These are phyloP conservation scores for Bembecia ichneumoniformis DNA, from an alignment of 2,888 invertebrate genomes.

Conservation along the genomic window DNA sequence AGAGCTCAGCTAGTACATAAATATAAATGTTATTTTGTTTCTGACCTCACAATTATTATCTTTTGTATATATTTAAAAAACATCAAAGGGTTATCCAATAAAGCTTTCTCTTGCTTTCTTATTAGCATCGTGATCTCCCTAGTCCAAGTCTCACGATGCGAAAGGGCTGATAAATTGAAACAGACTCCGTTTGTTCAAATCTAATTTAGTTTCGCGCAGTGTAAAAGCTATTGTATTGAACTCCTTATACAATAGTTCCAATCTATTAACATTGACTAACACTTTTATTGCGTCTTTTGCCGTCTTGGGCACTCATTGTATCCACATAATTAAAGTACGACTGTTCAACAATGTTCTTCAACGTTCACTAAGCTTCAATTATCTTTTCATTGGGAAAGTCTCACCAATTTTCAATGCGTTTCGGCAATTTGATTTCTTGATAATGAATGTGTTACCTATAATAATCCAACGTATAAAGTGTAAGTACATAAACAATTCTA, in stretches of 20 bases:
- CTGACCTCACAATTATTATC: no score
- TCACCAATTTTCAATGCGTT: background rate
- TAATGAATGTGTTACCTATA: slow-evolving; percentile 21
- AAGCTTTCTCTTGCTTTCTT: slow-evolving; percentile 24
- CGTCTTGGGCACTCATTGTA: slow-evolving; percentile 2
- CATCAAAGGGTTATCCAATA: background rate
- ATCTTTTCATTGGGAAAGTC: background rate
- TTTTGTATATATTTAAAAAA: no score
- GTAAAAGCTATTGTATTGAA: slow-evolving; percentile 12
- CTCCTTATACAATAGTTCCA: slow-evolving; percentile 14
- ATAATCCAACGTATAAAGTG: no score
- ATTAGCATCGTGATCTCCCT: slow-evolving; percentile 11
- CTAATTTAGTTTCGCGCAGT: slow-evolving; percentile 4
- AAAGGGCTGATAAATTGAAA: slow-evolving; percentile 32
- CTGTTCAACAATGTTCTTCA: background rate
- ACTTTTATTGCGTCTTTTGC: slow-evolving; percentile 16
- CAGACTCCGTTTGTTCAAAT: slow-evolving; percentile 11
- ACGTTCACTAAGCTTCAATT: background rate
- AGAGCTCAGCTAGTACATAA: no score
- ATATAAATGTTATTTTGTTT: no score
- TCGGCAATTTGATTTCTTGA: slow-evolving; percentile 5
- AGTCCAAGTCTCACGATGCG: slow-evolving; percentile 15
- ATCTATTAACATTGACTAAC: slow-evolving; percentile 15
- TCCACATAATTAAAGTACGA: slow-evolving; percentile 3
- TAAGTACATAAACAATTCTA: no score